Conservation (phyloP, 2,797 vertebrate species). For the Ibycter americanus region DNA sequence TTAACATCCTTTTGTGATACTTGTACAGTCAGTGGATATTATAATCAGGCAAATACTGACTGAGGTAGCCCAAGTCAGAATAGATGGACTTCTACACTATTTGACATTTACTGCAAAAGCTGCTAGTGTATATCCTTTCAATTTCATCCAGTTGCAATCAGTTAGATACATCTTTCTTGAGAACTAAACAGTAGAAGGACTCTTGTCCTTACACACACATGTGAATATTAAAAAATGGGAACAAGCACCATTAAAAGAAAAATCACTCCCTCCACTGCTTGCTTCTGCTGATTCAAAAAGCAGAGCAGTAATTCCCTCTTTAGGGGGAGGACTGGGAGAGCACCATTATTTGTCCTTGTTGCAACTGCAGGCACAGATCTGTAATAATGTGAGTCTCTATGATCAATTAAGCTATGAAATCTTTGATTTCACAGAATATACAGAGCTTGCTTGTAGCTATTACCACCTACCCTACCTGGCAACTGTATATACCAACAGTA, state of each 20-base stretch:
- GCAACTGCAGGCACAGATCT: not conserved
- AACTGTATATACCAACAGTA: not conserved
- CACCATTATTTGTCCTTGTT: not conserved
- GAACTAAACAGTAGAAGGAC: not conserved
- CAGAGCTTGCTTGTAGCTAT: not conserved
- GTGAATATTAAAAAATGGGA: not conserved
- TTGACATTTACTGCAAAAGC: not conserved
- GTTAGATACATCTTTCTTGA: not conserved
- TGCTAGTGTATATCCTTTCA: not conserved
- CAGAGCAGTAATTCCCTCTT: not conserved
- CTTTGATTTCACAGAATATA: not conserved
- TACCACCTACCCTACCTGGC: not conserved
- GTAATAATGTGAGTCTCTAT: not conserved
- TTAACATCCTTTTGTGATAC: not conserved
- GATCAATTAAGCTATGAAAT: not conserved
- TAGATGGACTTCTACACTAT: not conserved
- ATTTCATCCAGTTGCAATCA: not conserved
- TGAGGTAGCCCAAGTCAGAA: not conserved
- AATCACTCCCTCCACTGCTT: not conserved
- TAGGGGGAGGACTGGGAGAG: no score
- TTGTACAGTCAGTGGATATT: not conserved
- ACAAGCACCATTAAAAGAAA: not conserved
- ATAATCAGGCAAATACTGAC: not conserved
- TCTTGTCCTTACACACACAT: not conserved
- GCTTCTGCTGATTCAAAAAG: not conserved